Evolutionary conservation across 2,113 vertebrate species (phyloP).

Genomic region (Larimichthys polyactis): DNA sequence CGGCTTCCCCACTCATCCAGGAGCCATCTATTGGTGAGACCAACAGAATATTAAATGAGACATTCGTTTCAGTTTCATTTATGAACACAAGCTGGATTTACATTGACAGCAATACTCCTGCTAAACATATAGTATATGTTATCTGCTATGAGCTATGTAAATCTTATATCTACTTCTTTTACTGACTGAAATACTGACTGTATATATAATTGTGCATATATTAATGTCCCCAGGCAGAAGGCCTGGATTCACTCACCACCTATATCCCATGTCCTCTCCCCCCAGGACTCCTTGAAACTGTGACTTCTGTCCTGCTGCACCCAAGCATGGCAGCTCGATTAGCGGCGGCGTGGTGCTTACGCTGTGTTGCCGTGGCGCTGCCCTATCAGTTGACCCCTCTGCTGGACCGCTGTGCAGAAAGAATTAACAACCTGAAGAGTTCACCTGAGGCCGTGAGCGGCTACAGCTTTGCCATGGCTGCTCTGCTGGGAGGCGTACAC

Average conservation of each 20-base stretch:
- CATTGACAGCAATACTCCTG: not conserved
- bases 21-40: slow-evolving; percentile 94
- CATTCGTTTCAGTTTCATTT: not conserved
- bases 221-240: not conserved
- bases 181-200: not conserved
- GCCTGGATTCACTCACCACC: not conserved
- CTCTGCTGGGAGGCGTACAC: slow-evolving; percentile 95
- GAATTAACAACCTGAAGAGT: slow-evolving; percentile 96
- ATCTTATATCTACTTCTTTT: not conserved
- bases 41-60: not conserved
- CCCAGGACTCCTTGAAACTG: slow-evolving; percentile 94
- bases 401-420: slow-evolving; percentile 95
- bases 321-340: slow-evolving; percentile 98
- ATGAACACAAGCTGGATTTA: not conserved
- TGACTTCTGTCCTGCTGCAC: slow-evolving; percentile 96
- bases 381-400: slow-evolving; percentile 96
- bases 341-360: slow-evolving; percentile 96
- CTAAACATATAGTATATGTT: not conserved
- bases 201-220: not conserved
- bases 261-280: not conserved
- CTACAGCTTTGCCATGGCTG: slow-evolving; percentile 99
- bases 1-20: slow-evolving; percentile 96
- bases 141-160: not conserved
- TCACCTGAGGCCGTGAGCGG: slow-evolving; percentile 98
- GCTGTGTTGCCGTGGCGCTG: slow-evolving; percentile 94